Conservation (phyloP, 2,113 vertebrate genomes). For the Pteruthius melanotis region DNA sequence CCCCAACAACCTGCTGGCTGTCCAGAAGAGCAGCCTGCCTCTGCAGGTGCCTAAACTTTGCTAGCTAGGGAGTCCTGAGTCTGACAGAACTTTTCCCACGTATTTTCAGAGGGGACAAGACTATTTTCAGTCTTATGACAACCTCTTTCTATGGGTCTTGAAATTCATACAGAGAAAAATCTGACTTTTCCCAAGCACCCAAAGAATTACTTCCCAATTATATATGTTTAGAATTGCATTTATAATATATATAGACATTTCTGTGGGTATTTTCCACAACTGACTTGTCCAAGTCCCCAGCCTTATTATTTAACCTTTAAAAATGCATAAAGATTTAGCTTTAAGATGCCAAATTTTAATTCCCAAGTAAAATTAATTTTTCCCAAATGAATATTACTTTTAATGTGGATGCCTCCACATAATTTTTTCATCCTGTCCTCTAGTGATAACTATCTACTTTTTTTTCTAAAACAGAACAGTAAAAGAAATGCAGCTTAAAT, state of each 20-base stretch:
- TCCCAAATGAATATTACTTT: not conserved
- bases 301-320: not conserved
- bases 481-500: not conserved
- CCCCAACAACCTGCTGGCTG: not conserved
- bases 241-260: not conserved
- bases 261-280: not conserved
- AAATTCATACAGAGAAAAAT: not conserved
- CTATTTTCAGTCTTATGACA: not conserved
- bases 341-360: not conserved
- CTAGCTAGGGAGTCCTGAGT: not conserved
- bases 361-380: not conserved
- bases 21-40: not conserved
- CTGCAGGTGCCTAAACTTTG: not conserved
- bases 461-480: not conserved
- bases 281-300: not conserved
- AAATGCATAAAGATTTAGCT: not conserved
- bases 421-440: not conserved
- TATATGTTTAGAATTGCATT: not conserved
- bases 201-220: not conserved
- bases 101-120: not conserved
- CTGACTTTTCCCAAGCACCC: not conserved
- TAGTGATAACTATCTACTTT: not conserved
- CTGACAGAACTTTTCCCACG: not conserved
- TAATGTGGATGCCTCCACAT: not conserved
- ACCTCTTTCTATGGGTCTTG: not conserved